Percentiles rank a stretch among this genome's conserved stretches.
Conservation (phyloP, 2,797 vertebrate genomes). For the Discoglossus pictus region DNA sequence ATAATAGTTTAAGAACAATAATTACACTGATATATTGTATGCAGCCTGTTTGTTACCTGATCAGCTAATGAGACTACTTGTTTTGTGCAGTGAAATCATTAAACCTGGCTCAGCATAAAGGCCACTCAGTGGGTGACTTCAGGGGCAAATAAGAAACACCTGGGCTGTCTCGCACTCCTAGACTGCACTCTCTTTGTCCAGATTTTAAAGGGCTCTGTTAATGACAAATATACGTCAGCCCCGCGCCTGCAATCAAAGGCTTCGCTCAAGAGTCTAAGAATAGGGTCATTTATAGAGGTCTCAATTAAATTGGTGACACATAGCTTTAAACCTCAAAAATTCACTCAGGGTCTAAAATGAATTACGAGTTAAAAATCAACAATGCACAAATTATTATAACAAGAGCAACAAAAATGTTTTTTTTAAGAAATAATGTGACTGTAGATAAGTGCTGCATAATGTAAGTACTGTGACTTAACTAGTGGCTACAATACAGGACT, state of each 20-base stretch:
- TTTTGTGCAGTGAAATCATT: too few relatives aligned
- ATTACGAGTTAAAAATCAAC: background rate
- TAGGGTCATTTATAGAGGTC: background rate
- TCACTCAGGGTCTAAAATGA: background rate
- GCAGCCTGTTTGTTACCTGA: too few relatives aligned
- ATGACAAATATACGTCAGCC: slow-evolving; percentile 24
- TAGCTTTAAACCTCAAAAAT: slow-evolving; percentile 21
- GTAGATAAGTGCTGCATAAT: background rate
- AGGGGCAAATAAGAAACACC: slow-evolving; percentile 43
- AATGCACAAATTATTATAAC: background rate
- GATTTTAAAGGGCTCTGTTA: slow-evolving; percentile 18
- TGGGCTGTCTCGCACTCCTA: slow-evolving; percentile 20
- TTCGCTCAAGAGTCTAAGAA: background rate
- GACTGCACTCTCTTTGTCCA: slow-evolving; percentile 35
- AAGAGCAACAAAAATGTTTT: background rate
- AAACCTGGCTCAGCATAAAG: slow-evolving; percentile 17
- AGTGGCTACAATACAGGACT: too few relatives aligned
- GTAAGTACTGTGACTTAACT: too few relatives aligned
- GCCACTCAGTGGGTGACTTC: slow-evolving; percentile 6
- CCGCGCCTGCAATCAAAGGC: slow-evolving; percentile 2
- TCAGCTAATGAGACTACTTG: too few relatives aligned
- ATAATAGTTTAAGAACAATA: too few relatives aligned
- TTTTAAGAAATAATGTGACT: background rate
- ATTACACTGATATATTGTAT: background rate
- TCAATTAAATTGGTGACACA: slow-evolving; percentile 23